phyloP scores from a whole-genome alignment of 1,140 invertebrate genomes.

The Meloidogyne exigua region DNA sequence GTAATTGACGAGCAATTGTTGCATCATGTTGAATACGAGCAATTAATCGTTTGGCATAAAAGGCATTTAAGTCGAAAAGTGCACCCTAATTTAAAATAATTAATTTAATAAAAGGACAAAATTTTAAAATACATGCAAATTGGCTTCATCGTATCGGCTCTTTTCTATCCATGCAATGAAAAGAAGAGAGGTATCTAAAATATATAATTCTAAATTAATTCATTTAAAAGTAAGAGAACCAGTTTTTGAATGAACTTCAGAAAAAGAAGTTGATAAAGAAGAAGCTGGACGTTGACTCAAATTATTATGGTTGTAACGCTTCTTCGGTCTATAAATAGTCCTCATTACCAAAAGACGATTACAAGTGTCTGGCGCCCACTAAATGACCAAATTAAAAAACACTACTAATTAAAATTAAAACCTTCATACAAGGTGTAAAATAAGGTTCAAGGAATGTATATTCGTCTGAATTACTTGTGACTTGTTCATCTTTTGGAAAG shows the following conservation, averaged over 20 bases:
- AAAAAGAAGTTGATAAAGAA: constrained; percentile 1
- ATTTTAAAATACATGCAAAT: background rate
- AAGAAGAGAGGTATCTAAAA: constrained; percentile 32
- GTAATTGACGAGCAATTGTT: constrained; percentile 33
- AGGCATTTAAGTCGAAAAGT: constrained; percentile 38
- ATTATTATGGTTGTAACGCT: background rate
- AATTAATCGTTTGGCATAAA: constrained; percentile 34
- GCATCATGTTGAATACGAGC: constrained; percentile 18
- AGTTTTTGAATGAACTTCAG: constrained; percentile 1
- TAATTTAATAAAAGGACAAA: background rate
- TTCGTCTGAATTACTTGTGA: constrained; percentile 17
- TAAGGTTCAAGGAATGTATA: constrained; percentile 33
- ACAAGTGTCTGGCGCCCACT: constrained; percentile 34
- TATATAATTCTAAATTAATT: background rate
- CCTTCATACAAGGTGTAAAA: constrained; percentile 33
- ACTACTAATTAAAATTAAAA: background rate
- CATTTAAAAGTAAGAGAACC: background rate
- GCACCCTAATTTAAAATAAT: constrained; percentile 27
- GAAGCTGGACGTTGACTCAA: background rate
- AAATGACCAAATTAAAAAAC: background rate
- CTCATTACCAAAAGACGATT: constrained; percentile 23
- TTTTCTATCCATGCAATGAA: constrained; percentile 29
- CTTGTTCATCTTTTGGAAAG: constrained; percentile 38
- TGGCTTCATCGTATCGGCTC: background rate
- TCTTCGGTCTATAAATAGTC: constrained; percentile 18